Conservation (phyloP, 2,113 vertebrate genomes). For the Cochlearius cochlearius region DNA sequence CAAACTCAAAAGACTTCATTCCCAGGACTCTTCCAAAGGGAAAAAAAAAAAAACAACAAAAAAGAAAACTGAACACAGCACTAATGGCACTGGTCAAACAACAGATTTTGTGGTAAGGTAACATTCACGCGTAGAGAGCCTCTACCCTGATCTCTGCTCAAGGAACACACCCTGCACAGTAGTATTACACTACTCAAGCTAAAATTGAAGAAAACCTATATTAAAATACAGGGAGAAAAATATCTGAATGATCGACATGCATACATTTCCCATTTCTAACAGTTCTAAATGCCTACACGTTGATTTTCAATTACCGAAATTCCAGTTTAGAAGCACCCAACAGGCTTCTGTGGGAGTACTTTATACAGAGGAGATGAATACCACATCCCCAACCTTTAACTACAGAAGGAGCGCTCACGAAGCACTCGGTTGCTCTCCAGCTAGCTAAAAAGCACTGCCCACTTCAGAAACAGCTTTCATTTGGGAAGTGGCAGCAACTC, state of each 20-base stretch:
- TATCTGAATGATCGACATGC: rapidly evolving
- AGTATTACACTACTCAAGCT: neutral
- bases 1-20: neutral
- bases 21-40: no score
- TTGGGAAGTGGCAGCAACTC: neutral
- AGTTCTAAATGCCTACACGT: neutral
- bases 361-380: neutral
- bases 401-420: neutral
- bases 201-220: neutral
- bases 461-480: neutral
- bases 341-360: neutral
- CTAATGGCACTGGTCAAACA: neutral
- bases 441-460: neutral
- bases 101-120: neutral
- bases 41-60: neutral
- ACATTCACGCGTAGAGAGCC: neutral
- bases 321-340: neutral
- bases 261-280: neutral
- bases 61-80: neutral
- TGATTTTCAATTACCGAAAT: neutral
- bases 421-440: neutral
- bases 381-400: neutral
- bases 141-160: neutral
- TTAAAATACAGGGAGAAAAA: neutral
- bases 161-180: neutral